Base-by-base conservation (phyloP, 2,797 vertebrate species). In the Odontamblyopus rebecca region DNA sequence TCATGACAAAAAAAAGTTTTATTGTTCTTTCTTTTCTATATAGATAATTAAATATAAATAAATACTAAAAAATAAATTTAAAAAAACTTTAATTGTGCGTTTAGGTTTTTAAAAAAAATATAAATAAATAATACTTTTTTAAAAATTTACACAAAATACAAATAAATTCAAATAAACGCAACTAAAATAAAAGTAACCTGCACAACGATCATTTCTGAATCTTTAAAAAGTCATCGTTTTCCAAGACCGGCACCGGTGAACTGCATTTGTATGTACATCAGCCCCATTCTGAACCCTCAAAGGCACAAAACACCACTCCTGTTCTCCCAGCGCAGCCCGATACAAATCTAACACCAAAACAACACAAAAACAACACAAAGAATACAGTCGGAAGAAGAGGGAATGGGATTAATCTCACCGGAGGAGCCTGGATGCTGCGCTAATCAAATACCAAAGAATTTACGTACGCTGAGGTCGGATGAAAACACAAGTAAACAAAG, bases 241-340 rank as follows among this genome's bases (percentile, higher is more conserved):
- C 38, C 48, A 62, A 59, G 63, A 73, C 18, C 29, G 75, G 64
- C 61, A 35, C 68, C 77, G 77, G 85, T 85, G 81, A 86, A 85
- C 66, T 76, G 84, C 81, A 87, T 91, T 72, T 56, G 83, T 82
- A 91, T 92, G 82, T 89, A 60, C 61, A 74, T 29, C 61, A 15
- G 1, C 74, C 72, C 32, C 41, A 65, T 70, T 69, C 64, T 64
- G 78, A 84, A 88, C 82, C 76, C 69, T 38, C 71, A 78, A 32
- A 74, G 72, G 61, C 16, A 84, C 81, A 86, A 79, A 73, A 75
- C 64, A 59, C 0, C 64, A 59, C 0, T 59, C 69, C 70, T 78
- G 77, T 84, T 77, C 75, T 76, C 75, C 72, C 23, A 2, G 51
- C 75, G 77, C 74, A 76, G 75, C 5, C 5, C 9, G 12, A 48